Evolutionary conservation across 2,888 invertebrate genomes (phyloP).

Genomic region (Blastobasis adustella): DNA sequence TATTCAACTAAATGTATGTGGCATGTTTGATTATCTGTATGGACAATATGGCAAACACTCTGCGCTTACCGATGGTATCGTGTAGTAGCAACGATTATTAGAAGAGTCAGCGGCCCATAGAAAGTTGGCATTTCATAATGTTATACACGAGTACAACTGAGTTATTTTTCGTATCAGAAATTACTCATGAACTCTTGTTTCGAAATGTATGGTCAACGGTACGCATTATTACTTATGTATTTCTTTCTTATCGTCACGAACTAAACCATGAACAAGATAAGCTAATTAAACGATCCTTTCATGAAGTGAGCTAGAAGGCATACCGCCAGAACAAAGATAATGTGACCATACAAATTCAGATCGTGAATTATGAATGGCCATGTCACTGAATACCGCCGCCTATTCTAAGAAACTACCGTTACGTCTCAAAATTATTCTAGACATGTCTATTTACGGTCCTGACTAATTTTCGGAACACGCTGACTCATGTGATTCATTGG

Average conservation of each 20-base stretch:
- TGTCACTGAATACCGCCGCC: conserved; percentile 28
- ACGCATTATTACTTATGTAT: too few relatives aligned
- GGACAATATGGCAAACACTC: conserved; percentile 30
- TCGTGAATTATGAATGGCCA: conserved; percentile 16
- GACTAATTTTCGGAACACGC: conserved; percentile 11
- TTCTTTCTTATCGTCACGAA: conserved; percentile 1
- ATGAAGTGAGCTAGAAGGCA: conserved; percentile 2
- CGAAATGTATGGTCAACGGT: conserved; percentile 4
- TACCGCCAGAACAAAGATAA: conserved; percentile 6
- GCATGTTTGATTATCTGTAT: conserved; percentile 17
- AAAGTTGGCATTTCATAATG: conserved; percentile 32
- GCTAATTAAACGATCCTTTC: conserved; percentile 4
- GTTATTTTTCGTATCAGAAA: conserved; percentile 3
- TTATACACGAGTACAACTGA: conserved; percentile 12
- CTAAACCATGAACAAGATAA: conserved; percentile 5
- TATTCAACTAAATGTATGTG: neutral
- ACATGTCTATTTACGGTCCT: conserved; percentile 16
- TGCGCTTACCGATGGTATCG: conserved; percentile 38
- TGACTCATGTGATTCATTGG: too few relatives aligned
- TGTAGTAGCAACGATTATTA: conserved; percentile 36
- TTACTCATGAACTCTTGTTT: conserved; percentile 2
- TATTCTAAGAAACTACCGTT: conserved; percentile 31
- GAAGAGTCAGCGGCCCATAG: conserved; percentile 41
- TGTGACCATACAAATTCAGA: conserved; percentile 15
- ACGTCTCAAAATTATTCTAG: conserved; percentile 26